Evolutionary conservation across 2,113 vertebrate species (phyloP), one percentile per base, ranked within the genome.

Genomic region (Steatornis caripensis): DNA sequence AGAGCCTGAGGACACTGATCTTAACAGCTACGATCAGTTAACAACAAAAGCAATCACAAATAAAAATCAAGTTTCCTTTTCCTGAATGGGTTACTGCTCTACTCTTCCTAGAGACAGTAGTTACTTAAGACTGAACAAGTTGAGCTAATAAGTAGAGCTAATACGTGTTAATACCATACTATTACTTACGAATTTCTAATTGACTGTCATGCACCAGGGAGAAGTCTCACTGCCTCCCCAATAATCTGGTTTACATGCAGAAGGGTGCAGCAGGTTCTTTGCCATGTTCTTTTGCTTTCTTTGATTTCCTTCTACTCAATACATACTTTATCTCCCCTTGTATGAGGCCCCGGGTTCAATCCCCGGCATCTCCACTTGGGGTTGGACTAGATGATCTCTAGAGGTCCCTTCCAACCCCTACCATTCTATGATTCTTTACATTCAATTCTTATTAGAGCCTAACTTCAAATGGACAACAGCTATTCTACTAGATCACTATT

Each of bases 281-380:
- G 49, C 23, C 57, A 4, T 7, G 20, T 39, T 80, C 39, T 71
- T 76, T 51, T 32, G 10, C 30, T 66, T 89, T 1, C 19, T 81
- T 75, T 53, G 9, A 65, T 81, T 93, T 81, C 48, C 39, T 84
- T 86, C 58, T 51, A 18, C n/a, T 84, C 16, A 19, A n/a, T 48
- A 37, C 26, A 8, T 12, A 14, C 61, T 81, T 68, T 71, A 68
- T 32, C 43, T 68, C 41, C 34, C 6, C 15, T 19, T 98, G 98
- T 98, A 97, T 98, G 98, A 98, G 98, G 97, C 58, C 98, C 98
- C 95, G 97, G 98, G 98, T 98, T 98, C 98, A 97, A 98, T 98
- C 98, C 98, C 98, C 97, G 97, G 98, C 98, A 98, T 98, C 93
- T 91, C 93, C 93, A 91, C 43, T 3, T 34, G 2, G n/a, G n/a